A percentile compares a stretch with the other conserved stretches of the same genome.
These are phyloP conservation scores for Yponomeuta malinellus DNA, from an alignment of 2,888 invertebrate species.

Conservation along the genomic window DNA sequence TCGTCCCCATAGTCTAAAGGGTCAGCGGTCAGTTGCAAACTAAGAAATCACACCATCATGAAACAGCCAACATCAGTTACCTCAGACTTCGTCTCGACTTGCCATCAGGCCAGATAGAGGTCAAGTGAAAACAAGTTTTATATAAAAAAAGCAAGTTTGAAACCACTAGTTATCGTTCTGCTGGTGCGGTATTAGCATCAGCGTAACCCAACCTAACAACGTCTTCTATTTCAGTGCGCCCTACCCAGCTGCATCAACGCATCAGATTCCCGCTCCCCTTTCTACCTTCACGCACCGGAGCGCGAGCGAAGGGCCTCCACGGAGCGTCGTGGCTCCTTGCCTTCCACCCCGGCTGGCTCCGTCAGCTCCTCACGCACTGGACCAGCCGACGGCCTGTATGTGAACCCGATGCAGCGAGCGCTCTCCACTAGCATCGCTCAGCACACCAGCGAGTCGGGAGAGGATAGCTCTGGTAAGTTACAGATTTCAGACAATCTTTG, in stretches of 20 bases:
- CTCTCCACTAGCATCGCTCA: slow-evolving; percentile 44
- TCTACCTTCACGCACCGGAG: slow-evolving; percentile 85
- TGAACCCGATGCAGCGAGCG: slow-evolving; percentile 84
- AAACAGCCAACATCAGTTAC: too few relatives aligned
- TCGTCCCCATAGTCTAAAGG: too few relatives aligned
- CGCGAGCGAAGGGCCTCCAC: slow-evolving; percentile 46
- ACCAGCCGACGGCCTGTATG: slow-evolving; percentile 87
- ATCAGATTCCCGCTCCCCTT: slow-evolving; percentile 73
- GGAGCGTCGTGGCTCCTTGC: slow-evolving; percentile 52
- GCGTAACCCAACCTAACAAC: background rate
- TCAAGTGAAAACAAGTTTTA: too few relatives aligned
- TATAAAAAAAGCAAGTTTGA: too few relatives aligned
- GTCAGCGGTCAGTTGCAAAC: too few relatives aligned
- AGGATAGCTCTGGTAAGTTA: slow-evolving; percentile 59
- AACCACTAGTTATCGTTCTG: too few relatives aligned
- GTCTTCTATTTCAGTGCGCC: slow-evolving; percentile 59
- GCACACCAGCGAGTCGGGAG: slow-evolving; percentile 57
- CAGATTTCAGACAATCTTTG: background rate
- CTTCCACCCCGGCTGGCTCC: slow-evolving; percentile 65
- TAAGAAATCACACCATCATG: too few relatives aligned
- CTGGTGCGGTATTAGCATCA: background rate
- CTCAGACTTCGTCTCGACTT: too few relatives aligned
- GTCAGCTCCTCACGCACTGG: slow-evolving; percentile 58
- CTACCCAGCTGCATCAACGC: slow-evolving; percentile 72
- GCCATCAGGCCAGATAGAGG: too few relatives aligned